Base-by-base conservation (phyloP, 2,113 vertebrate species). In the Lophura nycthemera region DNA sequence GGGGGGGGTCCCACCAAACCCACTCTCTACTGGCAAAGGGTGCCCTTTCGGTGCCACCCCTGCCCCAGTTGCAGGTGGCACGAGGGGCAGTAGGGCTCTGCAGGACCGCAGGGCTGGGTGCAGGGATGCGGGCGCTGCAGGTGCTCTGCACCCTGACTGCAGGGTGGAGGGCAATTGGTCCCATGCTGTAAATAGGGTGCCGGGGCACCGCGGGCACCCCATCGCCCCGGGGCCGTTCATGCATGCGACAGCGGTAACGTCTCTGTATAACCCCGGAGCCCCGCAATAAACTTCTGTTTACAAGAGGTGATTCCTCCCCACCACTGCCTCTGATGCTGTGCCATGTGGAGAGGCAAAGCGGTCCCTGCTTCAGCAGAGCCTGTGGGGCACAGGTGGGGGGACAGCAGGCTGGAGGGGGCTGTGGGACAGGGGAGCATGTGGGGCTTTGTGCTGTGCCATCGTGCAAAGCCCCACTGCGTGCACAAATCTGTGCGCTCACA, bases 1-100 rank as follows among this genome's bases (percentile, higher is more conserved):
- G 74, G 38, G 43, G 38, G 38, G 42, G 42, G 15, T 65, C 89
- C 82, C 90, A 50, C 88, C 56, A 56, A 76, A 45, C 95, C 73
- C 95, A 81, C 95, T 91, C 95, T 92, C 92, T 95, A 87, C 94
- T 92, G 94, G 94, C 94, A 94, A 94, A 94, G 90, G 90, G 95
- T 92, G 92, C 88, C 95, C 90, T 81, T 89, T 76, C 38, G 85
- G 88, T 91, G 90, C 85, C 85, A 40, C 8, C 69, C 47, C 81
- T 24, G 85, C 85, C 72, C 36, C 25, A 14, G 36, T 16, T 29
- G 67, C 67, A 18, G 67, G 67, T 8, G 12, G 47, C n/a, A 71
- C 45, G 13, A 16, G 34, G 47, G 47, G n/a, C 16, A n/a, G 40
- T 32, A 8, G 13, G 64, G 42, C 30, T 59, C 30, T n/a, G 32